Evolutionary conservation across 2,888 invertebrate genomes (phyloP), one percentile per base, ranked within the genome.

Genomic region (Pantelozetes paolii): DNA sequence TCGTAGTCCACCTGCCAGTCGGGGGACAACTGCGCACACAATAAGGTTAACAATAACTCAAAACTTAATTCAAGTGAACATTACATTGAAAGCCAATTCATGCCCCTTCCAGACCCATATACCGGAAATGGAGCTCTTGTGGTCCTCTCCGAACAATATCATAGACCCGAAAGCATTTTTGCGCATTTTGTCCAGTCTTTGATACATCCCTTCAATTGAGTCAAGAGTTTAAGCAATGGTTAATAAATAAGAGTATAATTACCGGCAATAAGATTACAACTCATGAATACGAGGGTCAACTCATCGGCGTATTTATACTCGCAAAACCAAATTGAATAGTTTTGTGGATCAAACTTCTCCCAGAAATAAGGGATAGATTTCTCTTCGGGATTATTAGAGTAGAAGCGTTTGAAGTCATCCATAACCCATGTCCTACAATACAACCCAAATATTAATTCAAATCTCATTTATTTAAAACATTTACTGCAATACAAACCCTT

Each of bases 91-190:
- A 79, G 90, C 97, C 74, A 99, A 88, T 28, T 93, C 90, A 72
- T 92, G 93, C 23, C 98, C 98, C 82, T 91, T 89, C 98, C 98
- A 99, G 79, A 97, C 88, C 98, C 98, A 99, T 81, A 99, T 85
- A 76, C 97, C 99, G 59, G 94, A 93, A 83, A 99, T 98, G 80
- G 89, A 87, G 82, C 90, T 94, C 85, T 95, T 87, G 83, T 93
- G 90, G 85, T 97, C 94, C 71, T 86, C 86, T 32, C 99, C 98
- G 83, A 97, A 98, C 76, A 99, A 86, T 81, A 92, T 91, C 79
- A 92, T 89, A 15, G 95, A 96, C 73, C 91, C 94, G 83, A 99
- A 98, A 1, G 95, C 91, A 82, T 91, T 89, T 85, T 99, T 99
- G 80, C 96, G 89, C 92, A 99, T 90, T 85, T 96, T 97, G 81